Percentiles rank a stretch among this genome's conserved stretches.
phyloP scores from a whole-genome alignment of 2,888 invertebrate genomes.

The Notodromas monacha region DNA sequence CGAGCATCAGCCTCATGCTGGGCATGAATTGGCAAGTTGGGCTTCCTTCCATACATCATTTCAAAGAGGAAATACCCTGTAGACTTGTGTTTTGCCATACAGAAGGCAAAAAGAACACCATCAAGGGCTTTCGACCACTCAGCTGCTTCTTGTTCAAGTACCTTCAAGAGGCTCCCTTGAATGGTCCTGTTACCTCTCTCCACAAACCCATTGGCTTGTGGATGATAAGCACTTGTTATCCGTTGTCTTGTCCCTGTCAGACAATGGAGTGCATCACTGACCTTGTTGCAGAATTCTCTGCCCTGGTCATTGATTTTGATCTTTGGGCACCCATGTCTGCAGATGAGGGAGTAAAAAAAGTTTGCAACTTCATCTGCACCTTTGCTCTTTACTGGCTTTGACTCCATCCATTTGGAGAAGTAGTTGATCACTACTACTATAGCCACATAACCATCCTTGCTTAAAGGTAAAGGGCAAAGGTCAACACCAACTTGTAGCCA shows the following conservation, averaged over 20 bases:
- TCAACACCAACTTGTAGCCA: background rate
- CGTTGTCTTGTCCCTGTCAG: slow-evolving; percentile 9
- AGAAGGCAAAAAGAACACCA: background rate
- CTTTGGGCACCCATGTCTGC: slow-evolving; percentile 6
- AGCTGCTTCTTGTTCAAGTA: background rate
- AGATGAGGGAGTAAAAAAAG: slow-evolving; percentile 6
- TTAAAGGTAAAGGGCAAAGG: background rate
- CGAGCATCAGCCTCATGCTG: background rate
- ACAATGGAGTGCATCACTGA: slow-evolving; percentile 5
- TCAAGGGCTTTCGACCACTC: background rate
- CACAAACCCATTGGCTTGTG: slow-evolving; percentile 9
- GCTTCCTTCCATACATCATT: background rate
- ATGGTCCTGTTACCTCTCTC: slow-evolving; percentile 8
- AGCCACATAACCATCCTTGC: background rate
- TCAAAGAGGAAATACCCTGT: background rate
- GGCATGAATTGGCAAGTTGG: background rate
- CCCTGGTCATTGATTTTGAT: slow-evolving; percentile 8
- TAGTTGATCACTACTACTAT: background rate
- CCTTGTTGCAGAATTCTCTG: slow-evolving; percentile 8
- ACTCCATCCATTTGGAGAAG: slow-evolving; percentile 2
- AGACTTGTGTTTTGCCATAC: background rate
- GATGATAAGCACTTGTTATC: slow-evolving; percentile 10
- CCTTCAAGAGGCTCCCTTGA: background rate
- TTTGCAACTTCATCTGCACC: slow-evolving; percentile 6
- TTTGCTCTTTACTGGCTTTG: slow-evolving; percentile 6